Evolutionary conservation across 2,888 invertebrate species (phyloP), one percentile per base, ranked within the genome.

Genomic region (Cheilosia urbana): DNA sequence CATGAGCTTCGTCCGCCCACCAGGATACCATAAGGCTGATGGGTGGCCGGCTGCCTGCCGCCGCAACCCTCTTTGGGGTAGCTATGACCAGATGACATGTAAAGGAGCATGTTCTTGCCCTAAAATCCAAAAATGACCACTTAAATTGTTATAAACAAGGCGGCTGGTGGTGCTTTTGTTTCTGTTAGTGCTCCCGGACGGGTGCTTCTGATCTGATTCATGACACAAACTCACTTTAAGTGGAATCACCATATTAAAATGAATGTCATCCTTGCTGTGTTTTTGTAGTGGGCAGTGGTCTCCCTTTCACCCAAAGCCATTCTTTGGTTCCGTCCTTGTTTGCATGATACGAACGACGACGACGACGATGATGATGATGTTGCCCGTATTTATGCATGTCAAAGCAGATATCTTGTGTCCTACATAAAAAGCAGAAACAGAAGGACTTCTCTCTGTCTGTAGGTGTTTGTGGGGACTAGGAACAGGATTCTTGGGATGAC

Each of bases 231-330:
- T 68, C 83, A 83, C 79, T 83, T 79, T 78, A 83, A 83, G 79
- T 79, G 79, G 73, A 83, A 83, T 83, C 78, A 83, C 83, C 72
- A 83, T 83, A 83, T 79, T 83, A 79, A 83, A 83, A 83, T 83
- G 73, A 83, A 83, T 79, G 78, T 79, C 73, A 83, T 83, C 68
- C 63, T 73, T 73, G 57, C 60, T 78, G 72, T 71, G 30, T 51
- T 24, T 63, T 69, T 71, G 71, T 58, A 34, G 37, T 65, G 21
- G 51, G 13, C 7, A 24, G 27, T 24, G 24, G 51, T 2, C 24
- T 37, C 19, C 58, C 13, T 15, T 21, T 47, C 13, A 60, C 55
- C 34, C 45, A 66, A 6, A 15, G 15, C 9, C 9, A 9, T 24
- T 51, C 63, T 68, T 65, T 40, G 30, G 53, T 53, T 55, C 47